phyloP scores from a whole-genome alignment of 2,113 vertebrate genomes.

The Otolemur garnettii region DNA sequence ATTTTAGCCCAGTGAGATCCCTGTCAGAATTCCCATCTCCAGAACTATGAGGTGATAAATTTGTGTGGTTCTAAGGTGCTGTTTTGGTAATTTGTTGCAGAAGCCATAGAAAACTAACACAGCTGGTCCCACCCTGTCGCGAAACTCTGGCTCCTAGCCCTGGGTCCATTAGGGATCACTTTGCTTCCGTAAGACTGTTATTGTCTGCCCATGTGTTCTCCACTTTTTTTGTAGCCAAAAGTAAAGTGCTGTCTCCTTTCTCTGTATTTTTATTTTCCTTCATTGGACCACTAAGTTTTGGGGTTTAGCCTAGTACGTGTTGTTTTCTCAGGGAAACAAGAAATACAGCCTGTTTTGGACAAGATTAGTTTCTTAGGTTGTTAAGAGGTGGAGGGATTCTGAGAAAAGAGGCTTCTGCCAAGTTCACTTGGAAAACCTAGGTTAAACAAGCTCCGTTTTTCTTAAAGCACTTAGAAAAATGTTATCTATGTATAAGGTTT shows the following conservation, averaged over 20 bases:
- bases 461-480: not conserved
- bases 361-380: not conserved
- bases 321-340: not conserved
- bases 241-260: not conserved
- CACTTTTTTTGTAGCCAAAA: not conserved
- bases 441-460: not conserved
- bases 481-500: not conserved
- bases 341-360: not conserved
- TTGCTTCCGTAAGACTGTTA: not conserved
- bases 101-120: not conserved
- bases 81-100: not conserved
- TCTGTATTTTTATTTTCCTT: constrained; percentile 9
- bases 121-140: not conserved
- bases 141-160: not conserved
- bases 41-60: not conserved
- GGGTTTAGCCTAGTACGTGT: not conserved
- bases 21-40: not conserved
- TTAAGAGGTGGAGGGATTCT: not conserved
- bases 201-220: not conserved
- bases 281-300: not conserved
- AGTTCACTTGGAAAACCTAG: not conserved
- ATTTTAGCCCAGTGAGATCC: not conserved
- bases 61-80: not conserved
- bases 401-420: not conserved
- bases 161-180: not conserved